Evolutionary conservation across 2,113 vertebrate genomes (phyloP).

Genomic region (Thinocorus orbignyianus): DNA sequence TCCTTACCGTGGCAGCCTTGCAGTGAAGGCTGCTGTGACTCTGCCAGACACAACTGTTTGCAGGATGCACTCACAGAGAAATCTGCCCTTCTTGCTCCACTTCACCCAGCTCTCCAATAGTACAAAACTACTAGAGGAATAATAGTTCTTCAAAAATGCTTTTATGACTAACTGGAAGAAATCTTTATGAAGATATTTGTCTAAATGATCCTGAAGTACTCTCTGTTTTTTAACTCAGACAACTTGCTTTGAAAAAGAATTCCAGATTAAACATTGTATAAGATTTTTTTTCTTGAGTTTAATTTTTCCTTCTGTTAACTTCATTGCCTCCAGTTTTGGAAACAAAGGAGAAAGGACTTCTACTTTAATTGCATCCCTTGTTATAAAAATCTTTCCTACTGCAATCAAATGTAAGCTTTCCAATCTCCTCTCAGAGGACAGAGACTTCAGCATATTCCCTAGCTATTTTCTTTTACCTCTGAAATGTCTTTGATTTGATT

Average conservation of each 20-base stretch:
- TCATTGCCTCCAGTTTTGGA: neutral
- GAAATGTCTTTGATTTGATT: neutral
- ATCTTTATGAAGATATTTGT: neutral
- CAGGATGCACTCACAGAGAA: neutral
- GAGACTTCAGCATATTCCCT: neutral
- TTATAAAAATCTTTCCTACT: neutral
- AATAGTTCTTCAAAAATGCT: neutral
- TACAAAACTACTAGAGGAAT: neutral
- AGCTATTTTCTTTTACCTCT: neutral
- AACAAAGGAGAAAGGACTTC: neutral
- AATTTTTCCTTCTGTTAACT: neutral
- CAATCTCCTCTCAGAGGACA: neutral
- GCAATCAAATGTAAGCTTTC: neutral
- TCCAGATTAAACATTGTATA: neutral
- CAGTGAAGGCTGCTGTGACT: neutral
- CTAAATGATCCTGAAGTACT: neutral
- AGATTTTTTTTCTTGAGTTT: neutral
- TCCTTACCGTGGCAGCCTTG: rapidly evolving
- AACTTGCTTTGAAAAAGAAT: neutral
- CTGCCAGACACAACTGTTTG: neutral
- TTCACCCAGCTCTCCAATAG: neutral
- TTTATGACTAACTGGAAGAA: neutral
- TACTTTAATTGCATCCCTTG: neutral
- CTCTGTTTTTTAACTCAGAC: neutral
- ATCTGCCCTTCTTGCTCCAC: neutral